These are phyloP conservation scores for Pristionchus mayeri DNA, from an alignment of 2,888 invertebrate genomes.

Conservation along the genomic window DNA sequence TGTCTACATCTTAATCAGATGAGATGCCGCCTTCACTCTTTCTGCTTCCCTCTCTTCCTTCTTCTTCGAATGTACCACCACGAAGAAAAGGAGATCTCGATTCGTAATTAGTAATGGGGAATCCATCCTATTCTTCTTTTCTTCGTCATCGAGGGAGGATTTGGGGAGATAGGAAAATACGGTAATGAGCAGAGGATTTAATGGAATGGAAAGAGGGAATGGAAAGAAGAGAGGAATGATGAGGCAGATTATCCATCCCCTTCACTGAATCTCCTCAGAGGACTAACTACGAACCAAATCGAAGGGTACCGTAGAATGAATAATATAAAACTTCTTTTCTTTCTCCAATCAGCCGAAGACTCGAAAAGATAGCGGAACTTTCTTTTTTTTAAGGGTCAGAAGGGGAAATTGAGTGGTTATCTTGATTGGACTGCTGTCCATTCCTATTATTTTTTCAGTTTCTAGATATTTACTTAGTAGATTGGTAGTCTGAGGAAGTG, in stretches of 20 bases:
- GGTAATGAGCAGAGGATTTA: background rate
- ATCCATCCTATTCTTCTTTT: background rate
- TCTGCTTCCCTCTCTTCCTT: background rate
- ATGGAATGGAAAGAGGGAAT: constrained; percentile 30
- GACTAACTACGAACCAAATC: background rate
- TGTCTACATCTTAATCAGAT: background rate
- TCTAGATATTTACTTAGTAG: background rate
- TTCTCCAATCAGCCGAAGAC: background rate
- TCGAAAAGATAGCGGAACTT: background rate
- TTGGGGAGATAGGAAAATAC: background rate
- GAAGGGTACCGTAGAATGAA: background rate
- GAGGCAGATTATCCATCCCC: constrained; percentile 11
- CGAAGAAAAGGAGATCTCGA: background rate
- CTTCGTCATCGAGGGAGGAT: background rate
- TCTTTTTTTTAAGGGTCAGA: background rate
- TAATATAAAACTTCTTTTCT: background rate
- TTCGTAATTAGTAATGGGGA: background rate
- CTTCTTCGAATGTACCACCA: no score
- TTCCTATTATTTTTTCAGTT: background rate
- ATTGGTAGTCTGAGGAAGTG: background rate
- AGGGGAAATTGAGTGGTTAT: background rate
- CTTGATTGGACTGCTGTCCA: background rate
- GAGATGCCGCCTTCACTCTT: background rate
- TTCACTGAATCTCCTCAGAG: background rate
- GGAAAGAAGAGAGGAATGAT: background rate